Percentiles rank a stretch among this genome's conserved stretches.
phyloP scores from a whole-genome alignment of 2,113 vertebrate genomes.

The Trochalopteron elliotii region DNA sequence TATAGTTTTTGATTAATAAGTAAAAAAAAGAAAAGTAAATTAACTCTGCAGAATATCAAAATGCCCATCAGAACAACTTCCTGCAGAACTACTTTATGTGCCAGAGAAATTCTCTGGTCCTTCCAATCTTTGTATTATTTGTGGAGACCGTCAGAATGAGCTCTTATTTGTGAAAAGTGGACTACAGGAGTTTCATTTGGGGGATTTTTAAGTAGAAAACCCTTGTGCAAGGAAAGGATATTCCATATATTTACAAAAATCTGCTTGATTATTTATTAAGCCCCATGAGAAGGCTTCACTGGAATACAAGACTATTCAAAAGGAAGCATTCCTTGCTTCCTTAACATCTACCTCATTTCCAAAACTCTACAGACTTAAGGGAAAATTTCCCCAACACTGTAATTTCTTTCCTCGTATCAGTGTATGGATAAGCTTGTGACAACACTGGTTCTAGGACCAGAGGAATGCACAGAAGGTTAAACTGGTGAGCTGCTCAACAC shows the following conservation, averaged over 20 bases:
- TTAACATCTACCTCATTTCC: neutral
- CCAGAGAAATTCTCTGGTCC: neutral
- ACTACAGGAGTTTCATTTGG: neutral
- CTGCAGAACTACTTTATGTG: neutral
- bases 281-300: neutral
- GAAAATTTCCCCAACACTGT: neutral
- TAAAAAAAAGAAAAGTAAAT: neutral
- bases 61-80: neutral
- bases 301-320: neutral
- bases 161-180: neutral
- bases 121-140: neutral
- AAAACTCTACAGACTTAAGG: neutral
- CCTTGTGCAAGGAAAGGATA: neutral
- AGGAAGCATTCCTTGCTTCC: neutral
- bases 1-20: neutral
- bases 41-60: neutral
- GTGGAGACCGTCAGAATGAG: neutral
- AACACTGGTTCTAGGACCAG: neutral
- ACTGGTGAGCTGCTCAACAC: neutral
- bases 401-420: neutral
- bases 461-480: neutral
- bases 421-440: neutral
- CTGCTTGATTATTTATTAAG: neutral
- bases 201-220: neutral
- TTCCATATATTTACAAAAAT: neutral